Base-by-base conservation (phyloP, 2,888 invertebrate genomes). In the Plagodis pulveraria region DNA sequence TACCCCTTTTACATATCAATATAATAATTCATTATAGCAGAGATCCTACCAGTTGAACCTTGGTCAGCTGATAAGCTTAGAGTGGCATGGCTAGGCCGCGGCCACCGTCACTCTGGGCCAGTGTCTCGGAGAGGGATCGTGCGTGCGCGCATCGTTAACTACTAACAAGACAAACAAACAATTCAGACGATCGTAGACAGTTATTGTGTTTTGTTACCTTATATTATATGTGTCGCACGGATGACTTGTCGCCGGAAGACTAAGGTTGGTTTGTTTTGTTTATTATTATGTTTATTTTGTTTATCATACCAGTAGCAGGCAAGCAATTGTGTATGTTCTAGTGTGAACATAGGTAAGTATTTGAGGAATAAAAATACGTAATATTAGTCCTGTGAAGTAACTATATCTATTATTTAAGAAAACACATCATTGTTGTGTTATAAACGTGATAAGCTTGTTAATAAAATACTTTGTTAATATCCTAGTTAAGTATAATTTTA, bases 51-150 rank as follows among this genome's bases (percentile, higher is more conserved):
- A 44, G 33, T 54, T 60, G 60, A 49, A 61, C 60, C 60, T 61
- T 61, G 60, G n/a, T 12, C 60, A 52, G 41, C 56, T 56, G 60
- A 61, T 61, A 61, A 61, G 52, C 52, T 8, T 10, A 8, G 60
- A 12, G 43, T 12, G 9, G 41, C 60, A 52, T 50, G 60, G 44
- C n/a, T 43, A 10, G 22, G 22, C 22, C 22, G 22, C 22, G 22
- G 22, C 22, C 22, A 22, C 22, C 22, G 49, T 6, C 44, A 60
- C 36, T 52, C 46, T 0, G 12, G 6, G 9, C 35, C 35, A 38
- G 52, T 58, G 54, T 11, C 33, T 38, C 50, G 8, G 40, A 48
- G 44, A 46, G 48, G 42, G 48, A 48, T 6, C 47, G 44, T 60
- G 51, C 55, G 51, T 59, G 50, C 9, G 22, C 41, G 32, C 51